These are phyloP conservation scores for Volucella inanis DNA, from an alignment of 2,888 invertebrate species.

Conservation along the genomic window DNA sequence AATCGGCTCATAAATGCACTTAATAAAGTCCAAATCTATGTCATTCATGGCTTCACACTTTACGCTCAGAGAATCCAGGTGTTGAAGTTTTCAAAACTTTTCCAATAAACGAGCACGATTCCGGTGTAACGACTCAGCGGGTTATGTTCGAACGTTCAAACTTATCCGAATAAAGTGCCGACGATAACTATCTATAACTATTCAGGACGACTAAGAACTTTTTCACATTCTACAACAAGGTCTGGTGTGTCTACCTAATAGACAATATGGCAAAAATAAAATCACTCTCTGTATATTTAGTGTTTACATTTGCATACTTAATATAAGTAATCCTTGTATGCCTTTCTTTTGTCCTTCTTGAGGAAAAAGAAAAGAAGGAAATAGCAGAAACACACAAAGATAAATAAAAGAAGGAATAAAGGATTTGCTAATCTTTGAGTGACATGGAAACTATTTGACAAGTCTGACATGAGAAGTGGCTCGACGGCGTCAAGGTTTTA, in stretches of 20 bases:
- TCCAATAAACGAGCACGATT: constrained; percentile 23
- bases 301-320: constrained; percentile 54
- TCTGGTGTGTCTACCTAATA: constrained; percentile 19
- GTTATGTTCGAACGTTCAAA: constrained; percentile 36
- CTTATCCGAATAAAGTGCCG: constrained; percentile 56
- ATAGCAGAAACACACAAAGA: constrained; percentile 7
- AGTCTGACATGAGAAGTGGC: constrained; percentile 29
- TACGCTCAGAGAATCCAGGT: background rate
- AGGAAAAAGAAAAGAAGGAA: background rate
- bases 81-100: constrained; percentile 36
- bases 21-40: constrained; percentile 73
- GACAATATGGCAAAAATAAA: constrained; percentile 43
- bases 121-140: constrained; percentile 10
- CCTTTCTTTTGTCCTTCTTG: background rate
- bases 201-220: constrained; percentile 57
- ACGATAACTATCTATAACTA: constrained; percentile 56
- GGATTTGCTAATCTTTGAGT: constrained; percentile 58
- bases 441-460: constrained; percentile 68
- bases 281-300: constrained; percentile 58
- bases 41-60: constrained; percentile 50
- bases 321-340: constrained; percentile 6
- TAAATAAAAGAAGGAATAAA: constrained; percentile 1
- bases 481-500: constrained; percentile 39
- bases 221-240: constrained; percentile 34
- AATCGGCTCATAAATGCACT: constrained; percentile 72